These are phyloP conservation scores for Conops quadrifasciatus DNA, from an alignment of 2,888 invertebrate genomes.

Conservation along the genomic window DNA sequence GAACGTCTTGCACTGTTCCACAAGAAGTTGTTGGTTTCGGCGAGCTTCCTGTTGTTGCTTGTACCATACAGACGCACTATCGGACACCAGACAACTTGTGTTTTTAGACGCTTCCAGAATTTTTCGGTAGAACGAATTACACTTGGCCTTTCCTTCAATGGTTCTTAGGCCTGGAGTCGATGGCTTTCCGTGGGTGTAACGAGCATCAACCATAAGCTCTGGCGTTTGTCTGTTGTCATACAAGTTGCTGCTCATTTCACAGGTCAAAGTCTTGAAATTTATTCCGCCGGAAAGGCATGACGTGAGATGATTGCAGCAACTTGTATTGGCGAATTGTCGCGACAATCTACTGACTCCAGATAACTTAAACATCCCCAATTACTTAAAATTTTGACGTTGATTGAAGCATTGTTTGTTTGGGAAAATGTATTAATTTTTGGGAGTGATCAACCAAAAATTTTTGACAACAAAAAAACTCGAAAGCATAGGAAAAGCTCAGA, in stretches of 20 bases:
- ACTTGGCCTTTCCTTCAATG: neutral
- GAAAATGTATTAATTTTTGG: neutral
- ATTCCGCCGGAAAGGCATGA: conserved; percentile 25
- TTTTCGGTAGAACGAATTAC: conserved; percentile 22
- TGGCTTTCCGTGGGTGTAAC: neutral
- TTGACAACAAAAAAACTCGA: neutral
- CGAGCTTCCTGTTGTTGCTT: conserved; percentile 27
- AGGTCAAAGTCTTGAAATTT: neutral
- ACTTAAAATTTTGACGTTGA: conserved; percentile 28
- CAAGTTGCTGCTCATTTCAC: too few species aligned
- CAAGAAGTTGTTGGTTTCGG: neutral
- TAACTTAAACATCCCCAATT: conserved; percentile 33
- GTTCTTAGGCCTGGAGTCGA: conserved; percentile 14
- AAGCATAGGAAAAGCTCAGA: too few species aligned
- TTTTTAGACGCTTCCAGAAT: conserved; percentile 39
- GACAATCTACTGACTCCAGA: conserved; percentile 28
- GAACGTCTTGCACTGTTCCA: conserved; percentile 3
- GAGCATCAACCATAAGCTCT: too few species aligned
- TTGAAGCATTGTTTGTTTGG: neutral
- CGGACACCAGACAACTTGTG: conserved; percentile 40
- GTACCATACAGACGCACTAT: conserved; percentile 43
- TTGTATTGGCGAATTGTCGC: conserved; percentile 37
- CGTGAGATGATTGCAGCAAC: conserved; percentile 35
- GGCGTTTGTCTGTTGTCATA: too few species aligned
- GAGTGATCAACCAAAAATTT: neutral